Conservation (phyloP, 1,140 invertebrate species). For the Neodiprion pinetum region DNA sequence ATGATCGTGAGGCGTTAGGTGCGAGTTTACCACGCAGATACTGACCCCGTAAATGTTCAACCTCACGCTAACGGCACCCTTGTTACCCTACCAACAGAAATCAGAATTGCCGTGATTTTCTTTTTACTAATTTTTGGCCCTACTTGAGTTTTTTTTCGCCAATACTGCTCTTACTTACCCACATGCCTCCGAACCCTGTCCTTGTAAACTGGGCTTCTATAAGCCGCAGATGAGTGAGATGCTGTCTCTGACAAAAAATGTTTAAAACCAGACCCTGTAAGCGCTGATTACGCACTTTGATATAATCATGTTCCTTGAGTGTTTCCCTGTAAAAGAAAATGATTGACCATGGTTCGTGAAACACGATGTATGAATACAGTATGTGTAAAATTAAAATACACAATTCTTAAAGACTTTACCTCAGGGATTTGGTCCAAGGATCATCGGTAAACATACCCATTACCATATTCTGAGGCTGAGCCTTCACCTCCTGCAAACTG, state of each 20-base stretch:
- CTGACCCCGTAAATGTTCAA: constrained; percentile 87
- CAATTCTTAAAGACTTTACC: constrained; percentile 42
- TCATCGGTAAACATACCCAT: constrained; percentile 83
- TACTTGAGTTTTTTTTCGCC: neutral
- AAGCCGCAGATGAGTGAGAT: constrained; percentile 80
- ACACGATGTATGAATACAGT: no score
- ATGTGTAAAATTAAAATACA: no score
- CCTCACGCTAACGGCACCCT: constrained; percentile 89
- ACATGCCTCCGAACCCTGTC: constrained; percentile 88
- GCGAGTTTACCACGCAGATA: constrained; percentile 86
- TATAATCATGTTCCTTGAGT: constrained; percentile 74
- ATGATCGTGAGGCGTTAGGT: constrained; percentile 88
- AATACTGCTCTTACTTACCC: constrained; percentile 64
- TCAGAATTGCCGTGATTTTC: constrained; percentile 12
- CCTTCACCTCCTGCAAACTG: constrained; percentile 90
- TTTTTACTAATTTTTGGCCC: constrained; percentile 8
- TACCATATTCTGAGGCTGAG: constrained; percentile 84
- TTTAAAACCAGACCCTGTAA: constrained; percentile 82
- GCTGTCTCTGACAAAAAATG: constrained; percentile 78
- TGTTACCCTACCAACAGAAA: constrained; percentile 82
- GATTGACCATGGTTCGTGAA: neutral
- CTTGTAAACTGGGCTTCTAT: constrained; percentile 86
- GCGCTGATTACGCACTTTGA: constrained; percentile 78
- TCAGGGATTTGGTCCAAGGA: constrained; percentile 80
- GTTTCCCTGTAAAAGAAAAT: constrained; percentile 64